Base-by-base conservation (phyloP, 2,797 vertebrate species). In the Crenuchus spilurus region DNA sequence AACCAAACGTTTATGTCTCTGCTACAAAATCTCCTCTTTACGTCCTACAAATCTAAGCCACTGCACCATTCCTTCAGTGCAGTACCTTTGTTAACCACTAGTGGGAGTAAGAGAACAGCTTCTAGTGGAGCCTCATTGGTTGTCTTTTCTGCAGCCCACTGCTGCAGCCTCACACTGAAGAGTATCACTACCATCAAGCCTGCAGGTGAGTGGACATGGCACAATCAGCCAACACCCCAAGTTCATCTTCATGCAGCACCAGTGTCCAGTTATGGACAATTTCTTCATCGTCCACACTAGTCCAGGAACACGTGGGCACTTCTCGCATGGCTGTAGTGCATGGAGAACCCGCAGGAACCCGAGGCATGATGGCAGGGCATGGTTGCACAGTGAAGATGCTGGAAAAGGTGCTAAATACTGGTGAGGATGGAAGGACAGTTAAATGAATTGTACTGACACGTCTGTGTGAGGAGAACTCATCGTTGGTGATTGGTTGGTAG, bases 141-240 rank as follows among this genome's bases (percentile, higher is more conserved):
- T 9, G 18, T 13, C 48, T 28, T 52, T 41, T 39, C 60, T 64
- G 70, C 60, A 30, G 71, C 61, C 52, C n/a, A 11, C n/a, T 57
- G 28, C 54, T 57, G 54, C 54, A 57, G 28, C 28, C 28, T 1
- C 31, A 11, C 33, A 37, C 33, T 61, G 26, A 39, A 18, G 33
- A 37, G 35, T 13, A 26, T 35, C 20, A 39, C 37, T 41, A 37
- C 58, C n/a, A 37, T 18, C 31, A 13, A 35, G 33, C n/a, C 37
- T 31, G 49, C 48, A 65, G 70, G 60, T 73, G 35, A 37, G 49
- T 57, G 60, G 39, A 54, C 49, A 39, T 63, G 48, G 10, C 58
- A 61, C 20, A 22, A 31, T n/a, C n/a, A 16, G 14, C 14, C 30
- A 60, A 41, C 4, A 18, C 39, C 33, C 7, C 41, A 60, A 8